A percentile compares a stretch with the other conserved stretches of the same genome.
Conservation (phyloP, 2,888 invertebrate species). For the Tribolium freemani region DNA sequence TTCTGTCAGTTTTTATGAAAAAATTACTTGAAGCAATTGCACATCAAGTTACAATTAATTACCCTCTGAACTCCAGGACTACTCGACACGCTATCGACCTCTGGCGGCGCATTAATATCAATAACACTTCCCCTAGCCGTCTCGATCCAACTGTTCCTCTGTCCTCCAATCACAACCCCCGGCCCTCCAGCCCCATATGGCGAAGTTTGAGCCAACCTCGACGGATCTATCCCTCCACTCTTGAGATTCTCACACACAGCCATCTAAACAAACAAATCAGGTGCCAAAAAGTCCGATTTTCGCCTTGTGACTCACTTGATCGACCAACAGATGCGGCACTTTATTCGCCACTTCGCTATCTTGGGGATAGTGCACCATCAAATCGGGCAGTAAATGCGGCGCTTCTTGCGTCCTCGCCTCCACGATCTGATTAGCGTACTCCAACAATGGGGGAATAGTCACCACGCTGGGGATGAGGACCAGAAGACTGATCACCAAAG, state of each 20-base stretch:
- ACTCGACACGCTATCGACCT: slow-evolving; percentile 90
- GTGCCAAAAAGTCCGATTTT: not conserved
- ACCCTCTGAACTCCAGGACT: slow-evolving; percentile 89
- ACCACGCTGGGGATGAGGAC: slow-evolving; percentile 78
- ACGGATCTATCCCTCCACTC: slow-evolving; percentile 80
- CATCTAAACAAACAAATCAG: slow-evolving; percentile 67
- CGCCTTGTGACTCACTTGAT: slow-evolving; percentile 71
- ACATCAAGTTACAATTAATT: slow-evolving; percentile 49
- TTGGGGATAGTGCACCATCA: slow-evolving; percentile 74
- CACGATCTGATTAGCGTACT: slow-evolving; percentile 78
- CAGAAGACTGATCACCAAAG: slow-evolving; percentile 80
- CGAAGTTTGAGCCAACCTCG: slow-evolving; percentile 75
- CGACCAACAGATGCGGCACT: slow-evolving; percentile 79
- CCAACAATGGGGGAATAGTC: slow-evolving; percentile 73
- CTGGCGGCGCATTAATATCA: slow-evolving; percentile 80
- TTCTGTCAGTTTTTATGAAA: no score
- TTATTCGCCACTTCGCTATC: slow-evolving; percentile 71
- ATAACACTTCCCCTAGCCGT: slow-evolving; percentile 76
- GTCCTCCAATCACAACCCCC: slow-evolving; percentile 70
- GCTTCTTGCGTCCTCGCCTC: slow-evolving; percentile 79
- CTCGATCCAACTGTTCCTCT: slow-evolving; percentile 86
- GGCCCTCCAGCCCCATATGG: slow-evolving; percentile 73
- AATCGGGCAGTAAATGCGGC: slow-evolving; percentile 81
- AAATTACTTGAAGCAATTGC: no score
- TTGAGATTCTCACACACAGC: slow-evolving; percentile 84